These are phyloP conservation scores for Onthophagus taurus DNA, from an alignment of 1,140 invertebrate species.

Conservation along the genomic window DNA sequence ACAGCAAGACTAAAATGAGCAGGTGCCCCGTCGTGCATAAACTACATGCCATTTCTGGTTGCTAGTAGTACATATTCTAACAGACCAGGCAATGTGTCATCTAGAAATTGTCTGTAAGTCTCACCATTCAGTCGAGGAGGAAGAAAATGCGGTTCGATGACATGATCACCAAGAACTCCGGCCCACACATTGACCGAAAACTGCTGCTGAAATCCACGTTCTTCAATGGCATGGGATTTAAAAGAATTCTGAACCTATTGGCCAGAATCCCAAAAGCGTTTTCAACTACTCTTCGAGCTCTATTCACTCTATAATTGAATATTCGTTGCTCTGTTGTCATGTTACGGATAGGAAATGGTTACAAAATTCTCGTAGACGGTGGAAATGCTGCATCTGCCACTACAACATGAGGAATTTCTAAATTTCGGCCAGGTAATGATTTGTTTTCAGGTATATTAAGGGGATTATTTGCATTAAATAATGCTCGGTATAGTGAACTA, in stretches of 20 bases:
- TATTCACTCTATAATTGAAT: slow-evolving; percentile 36
- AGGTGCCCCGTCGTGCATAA: too few relatives aligned
- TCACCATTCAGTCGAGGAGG: slow-evolving; percentile 2
- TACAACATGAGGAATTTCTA: slow-evolving; percentile 25
- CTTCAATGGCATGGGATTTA: slow-evolving; percentile 10
- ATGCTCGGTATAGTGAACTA: too few relatives aligned
- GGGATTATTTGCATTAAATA: slow-evolving; percentile 1
- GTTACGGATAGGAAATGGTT: slow-evolving; percentile 32
- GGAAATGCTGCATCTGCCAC: slow-evolving; percentile 39
- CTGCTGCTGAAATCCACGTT: slow-evolving; percentile 10
- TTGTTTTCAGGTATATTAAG: slow-evolving; percentile 13
- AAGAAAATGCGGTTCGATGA: slow-evolving; percentile 13
- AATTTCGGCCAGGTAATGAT: slow-evolving; percentile 6
- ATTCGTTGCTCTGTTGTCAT: slow-evolving; percentile 23
- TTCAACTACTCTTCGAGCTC: slow-evolving; percentile 35
- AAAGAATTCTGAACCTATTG: slow-evolving; percentile 14
- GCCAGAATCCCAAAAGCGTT: slow-evolving; percentile 38
- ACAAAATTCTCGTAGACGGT: slow-evolving; percentile 32
- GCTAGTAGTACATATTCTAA: slow-evolving; percentile 1
- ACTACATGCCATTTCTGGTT: background rate
- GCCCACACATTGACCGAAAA: slow-evolving; percentile 15
- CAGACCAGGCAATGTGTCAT: slow-evolving; percentile 1
- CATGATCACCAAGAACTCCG: slow-evolving; percentile 14
- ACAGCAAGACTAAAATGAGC: too few relatives aligned
- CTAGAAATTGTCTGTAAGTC: slow-evolving; percentile 2